phyloP scores from a whole-genome alignment of 2,113 vertebrate species.

The Zosterops pallidus region DNA sequence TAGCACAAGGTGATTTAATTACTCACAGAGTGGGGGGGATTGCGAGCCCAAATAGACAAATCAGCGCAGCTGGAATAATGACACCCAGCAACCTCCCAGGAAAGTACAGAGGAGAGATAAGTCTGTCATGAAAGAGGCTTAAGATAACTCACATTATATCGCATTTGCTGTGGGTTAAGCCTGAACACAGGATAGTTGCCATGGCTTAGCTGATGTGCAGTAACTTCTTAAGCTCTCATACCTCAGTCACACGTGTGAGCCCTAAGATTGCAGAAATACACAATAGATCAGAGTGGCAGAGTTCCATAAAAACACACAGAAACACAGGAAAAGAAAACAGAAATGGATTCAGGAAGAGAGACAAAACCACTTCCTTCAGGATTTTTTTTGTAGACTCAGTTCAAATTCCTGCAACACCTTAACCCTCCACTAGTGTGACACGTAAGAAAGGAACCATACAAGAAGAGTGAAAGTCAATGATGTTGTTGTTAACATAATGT shows the following conservation, averaged over 20 bases:
- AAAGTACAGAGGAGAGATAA: neutral
- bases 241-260: neutral
- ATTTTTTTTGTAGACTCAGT: neutral
- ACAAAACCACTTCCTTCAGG: neutral
- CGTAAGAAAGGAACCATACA: neutral
- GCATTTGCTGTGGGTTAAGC: neutral
- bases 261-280: neutral
- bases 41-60: neutral
- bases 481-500: neutral
- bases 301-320: neutral
- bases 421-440: neutral
- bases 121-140: conserved; percentile 2
- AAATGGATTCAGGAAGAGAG: neutral
- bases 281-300: neutral
- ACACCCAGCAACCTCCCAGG: neutral
- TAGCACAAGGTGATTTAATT: neutral
- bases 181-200: neutral
- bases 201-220: neutral
- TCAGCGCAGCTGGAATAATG: neutral
- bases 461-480: neutral
- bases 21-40: neutral
- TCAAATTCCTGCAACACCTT: neutral
- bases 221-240: neutral
- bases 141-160: neutral
- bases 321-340: neutral